Conservation (phyloP, 2,797 vertebrate species). For the Micrastur ruficollis region DNA sequence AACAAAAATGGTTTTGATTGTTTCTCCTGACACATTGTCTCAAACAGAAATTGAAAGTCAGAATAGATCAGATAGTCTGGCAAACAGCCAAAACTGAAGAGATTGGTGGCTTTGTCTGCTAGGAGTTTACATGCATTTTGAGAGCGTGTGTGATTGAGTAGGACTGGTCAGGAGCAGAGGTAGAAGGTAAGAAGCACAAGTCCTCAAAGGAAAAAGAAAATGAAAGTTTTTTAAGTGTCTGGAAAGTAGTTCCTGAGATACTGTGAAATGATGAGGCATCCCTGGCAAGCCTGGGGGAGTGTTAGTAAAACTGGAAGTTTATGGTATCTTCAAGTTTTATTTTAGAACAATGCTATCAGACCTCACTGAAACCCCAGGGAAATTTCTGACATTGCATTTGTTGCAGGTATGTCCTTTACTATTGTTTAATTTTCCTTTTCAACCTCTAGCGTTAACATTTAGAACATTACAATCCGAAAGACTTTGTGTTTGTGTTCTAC, state of each 20-base stretch:
- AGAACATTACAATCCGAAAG: slow-evolving; percentile 27
- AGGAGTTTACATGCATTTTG: not conserved
- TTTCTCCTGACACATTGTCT: not conserved
- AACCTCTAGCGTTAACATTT: not conserved
- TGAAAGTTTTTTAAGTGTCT: not conserved
- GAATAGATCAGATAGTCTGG: not conserved
- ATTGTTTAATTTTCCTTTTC: slow-evolving; percentile 40
- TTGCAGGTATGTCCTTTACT: slow-evolving; percentile 15
- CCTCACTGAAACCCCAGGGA: not conserved
- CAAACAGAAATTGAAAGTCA: not conserved
- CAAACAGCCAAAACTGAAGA: not conserved
- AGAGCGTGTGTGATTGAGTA: not conserved
- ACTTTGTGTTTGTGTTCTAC: slow-evolving; percentile 42
- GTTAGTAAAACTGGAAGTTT: not conserved
- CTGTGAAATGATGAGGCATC: not conserved
- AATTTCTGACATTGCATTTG: not conserved
- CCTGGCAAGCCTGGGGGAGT: not conserved
- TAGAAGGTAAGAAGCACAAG: not conserved
- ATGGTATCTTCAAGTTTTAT: not conserved
- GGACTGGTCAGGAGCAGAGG: not conserved
- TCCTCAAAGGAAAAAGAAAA: not conserved
- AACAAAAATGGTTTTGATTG: slow-evolving; percentile 4
- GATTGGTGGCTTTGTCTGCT: not conserved
- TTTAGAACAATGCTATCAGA: not conserved
- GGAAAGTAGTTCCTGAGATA: not conserved